Percentiles rank a stretch among this genome's conserved stretches.
Evolutionary conservation across 2,797 vertebrate species (phyloP).

Genomic region (Mus caroli): DNA sequence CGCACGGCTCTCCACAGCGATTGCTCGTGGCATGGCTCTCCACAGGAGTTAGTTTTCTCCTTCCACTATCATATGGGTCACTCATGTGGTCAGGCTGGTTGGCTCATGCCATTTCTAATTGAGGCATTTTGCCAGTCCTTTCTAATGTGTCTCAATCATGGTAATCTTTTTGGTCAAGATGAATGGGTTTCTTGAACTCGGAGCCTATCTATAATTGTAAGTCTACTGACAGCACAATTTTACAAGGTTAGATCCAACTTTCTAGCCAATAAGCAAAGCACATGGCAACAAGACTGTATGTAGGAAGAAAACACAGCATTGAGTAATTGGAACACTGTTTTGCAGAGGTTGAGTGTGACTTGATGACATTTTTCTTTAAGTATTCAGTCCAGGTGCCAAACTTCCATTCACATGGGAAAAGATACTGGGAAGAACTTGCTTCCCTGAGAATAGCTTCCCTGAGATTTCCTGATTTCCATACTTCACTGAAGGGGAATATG

Average conservation of each 20-base stretch:
- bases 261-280: neutral
- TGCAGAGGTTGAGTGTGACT: slow-evolving; percentile 31
- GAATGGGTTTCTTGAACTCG: neutral
- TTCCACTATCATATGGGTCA: neutral
- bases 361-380: slow-evolving; percentile 65
- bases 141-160: neutral
- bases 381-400: neutral
- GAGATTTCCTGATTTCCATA: neutral
- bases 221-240: neutral
- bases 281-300: rapidly evolving
- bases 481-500: neutral
- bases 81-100: too few relatives aligned
- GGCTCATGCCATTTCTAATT: neutral
- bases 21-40: too few relatives aligned
- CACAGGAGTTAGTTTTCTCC: neutral
- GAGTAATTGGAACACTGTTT: slow-evolving; percentile 45
- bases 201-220: neutral
- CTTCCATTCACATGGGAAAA: slow-evolving; percentile 54
- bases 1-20: too few relatives aligned
- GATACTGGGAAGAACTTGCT: slow-evolving; percentile 63
- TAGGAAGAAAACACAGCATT: rapidly evolving
- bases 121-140: neutral
- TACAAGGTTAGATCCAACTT: neutral
- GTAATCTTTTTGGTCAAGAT: neutral
- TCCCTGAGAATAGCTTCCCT: neutral